These are phyloP conservation scores for Cyprinodon brontotheroides DNA, from an alignment of 2,113 vertebrate species.

Conservation along the genomic window DNA sequence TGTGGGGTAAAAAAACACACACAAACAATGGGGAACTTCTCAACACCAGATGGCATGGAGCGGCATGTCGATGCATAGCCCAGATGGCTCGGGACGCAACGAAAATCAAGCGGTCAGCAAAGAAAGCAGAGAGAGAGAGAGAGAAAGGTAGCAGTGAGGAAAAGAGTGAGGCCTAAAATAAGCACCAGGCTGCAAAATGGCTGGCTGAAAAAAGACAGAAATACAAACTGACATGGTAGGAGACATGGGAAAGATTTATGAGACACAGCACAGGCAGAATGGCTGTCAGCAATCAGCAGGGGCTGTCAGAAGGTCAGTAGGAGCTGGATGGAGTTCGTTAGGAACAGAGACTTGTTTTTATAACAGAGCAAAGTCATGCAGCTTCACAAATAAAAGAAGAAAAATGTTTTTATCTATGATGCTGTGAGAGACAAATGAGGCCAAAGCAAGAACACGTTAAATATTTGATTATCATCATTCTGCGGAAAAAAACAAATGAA, in stretches of 20 bases:
- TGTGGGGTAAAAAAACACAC: conserved; percentile 78
- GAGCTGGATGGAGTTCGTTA: conserved; percentile 44
- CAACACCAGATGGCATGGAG: conserved; percentile 34
- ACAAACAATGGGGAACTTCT: conserved; percentile 68
- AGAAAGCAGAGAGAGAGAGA: conserved; percentile 24
- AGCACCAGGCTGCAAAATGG: conserved; percentile 39
- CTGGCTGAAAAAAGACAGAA: conserved; percentile 36
- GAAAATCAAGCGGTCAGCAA: conserved; percentile 45
- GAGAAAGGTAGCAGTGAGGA: background rate
- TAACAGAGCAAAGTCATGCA: conserved; percentile 67
- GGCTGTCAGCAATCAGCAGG: conserved; percentile 52
- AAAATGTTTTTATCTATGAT: conserved; percentile 24
- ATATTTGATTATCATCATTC: conserved; percentile 21
- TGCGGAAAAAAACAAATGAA: conserved; percentile 16
- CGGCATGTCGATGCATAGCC: conserved; percentile 39
- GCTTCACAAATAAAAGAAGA: conserved; percentile 62
- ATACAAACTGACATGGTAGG: background rate
- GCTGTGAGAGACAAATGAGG: conserved; percentile 34
- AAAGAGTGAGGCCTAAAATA: conserved; percentile 15
- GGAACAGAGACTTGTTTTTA: conserved; percentile 47
- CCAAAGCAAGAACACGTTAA: conserved; percentile 44
- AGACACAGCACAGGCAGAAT: conserved; percentile 44
- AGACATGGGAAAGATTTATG: conserved; percentile 26
- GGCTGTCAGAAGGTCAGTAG: conserved; percentile 56
- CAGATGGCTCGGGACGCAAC: conserved; percentile 44